Evolutionary conservation across 2,113 vertebrate species (phyloP), one percentile per base, ranked within the genome.

Genomic region (Antennarius striatus): DNA sequence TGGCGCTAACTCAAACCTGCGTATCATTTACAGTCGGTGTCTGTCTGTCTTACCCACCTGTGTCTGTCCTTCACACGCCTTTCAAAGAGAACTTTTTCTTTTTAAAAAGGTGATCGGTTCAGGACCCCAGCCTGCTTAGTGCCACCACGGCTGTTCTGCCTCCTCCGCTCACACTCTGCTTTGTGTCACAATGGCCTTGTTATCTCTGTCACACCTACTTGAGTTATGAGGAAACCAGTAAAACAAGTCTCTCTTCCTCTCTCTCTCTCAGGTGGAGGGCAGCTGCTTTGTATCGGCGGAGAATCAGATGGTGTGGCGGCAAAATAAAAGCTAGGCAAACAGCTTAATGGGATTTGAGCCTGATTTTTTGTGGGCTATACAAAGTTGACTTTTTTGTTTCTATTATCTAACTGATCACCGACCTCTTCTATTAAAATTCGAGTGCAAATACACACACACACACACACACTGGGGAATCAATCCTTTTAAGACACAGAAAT

Each of bases 131-230:
- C 53, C 12, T 28, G 22, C 29, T 32, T 32, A 29, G 4, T 54
- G 22, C 52, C 29, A 11, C 3, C 52, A 14, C 28, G 15, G 28
- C 14, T 12, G 12, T 4, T 29, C 22, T 4, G 10, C 42, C 42
- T 7, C 42, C 28, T 54, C 52, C 32, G 28, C 29, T 10, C 28
- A 5, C 6, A 6, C 47, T 60, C 51, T 64, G 51, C 69, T 69
- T n/a, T 61, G 17, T 47, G 75, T 78, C 75, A 88, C 82, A 90
- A 81, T 85, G 83, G 80, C 52, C 60, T 69, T 70, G 70, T 74
- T 86, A 63, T 87, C 82, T 84, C 60, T 83, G 92, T 91, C 91
- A 89, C 92, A 87, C 92, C 92, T 92, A 89, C 73, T 66, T 81
- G 84, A 91, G 90, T 82, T 92, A 93, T 92, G 89, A 68, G 58